phyloP scores from a whole-genome alignment of 2,888 invertebrate genomes.

The Amiota minor region DNA sequence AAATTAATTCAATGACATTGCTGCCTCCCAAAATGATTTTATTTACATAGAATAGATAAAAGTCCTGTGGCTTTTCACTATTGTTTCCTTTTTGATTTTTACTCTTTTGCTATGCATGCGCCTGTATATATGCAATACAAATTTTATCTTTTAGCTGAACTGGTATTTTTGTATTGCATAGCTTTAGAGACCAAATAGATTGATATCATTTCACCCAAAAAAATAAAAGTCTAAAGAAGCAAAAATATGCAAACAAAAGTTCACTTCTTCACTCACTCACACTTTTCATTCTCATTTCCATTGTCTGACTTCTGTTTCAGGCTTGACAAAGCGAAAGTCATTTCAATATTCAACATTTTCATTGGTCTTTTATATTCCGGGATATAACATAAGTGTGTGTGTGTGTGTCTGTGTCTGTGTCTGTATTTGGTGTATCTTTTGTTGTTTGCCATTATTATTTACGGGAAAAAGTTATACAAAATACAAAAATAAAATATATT shows the following conservation, averaged over 20 bases:
- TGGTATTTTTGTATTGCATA: not conserved
- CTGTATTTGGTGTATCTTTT: too few relatives aligned
- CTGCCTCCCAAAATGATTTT: too few relatives aligned
- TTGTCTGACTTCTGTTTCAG: not conserved
- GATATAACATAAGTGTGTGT: too few relatives aligned
- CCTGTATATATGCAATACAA: not conserved
- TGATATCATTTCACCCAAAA: not conserved
- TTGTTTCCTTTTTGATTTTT: not conserved
- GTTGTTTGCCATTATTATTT: too few relatives aligned
- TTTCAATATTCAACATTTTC: not conserved
- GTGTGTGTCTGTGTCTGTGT: too few relatives aligned
- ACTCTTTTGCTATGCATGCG: not conserved
- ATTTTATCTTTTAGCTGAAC: too few relatives aligned
- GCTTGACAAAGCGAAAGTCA: not conserved
- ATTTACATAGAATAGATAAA: too few relatives aligned
- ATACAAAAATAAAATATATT: too few relatives aligned
- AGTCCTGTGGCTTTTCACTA: not conserved
- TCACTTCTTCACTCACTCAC: not conserved
- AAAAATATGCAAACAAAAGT: conserved; percentile 8
- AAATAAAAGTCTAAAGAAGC: not conserved
- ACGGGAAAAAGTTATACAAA: too few relatives aligned
- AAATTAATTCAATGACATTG: too few relatives aligned
- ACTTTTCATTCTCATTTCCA: not conserved
- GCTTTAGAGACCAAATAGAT: not conserved
- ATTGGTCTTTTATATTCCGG: not conserved